Conservation (phyloP, 2,113 vertebrate species). For the Rhadina sibilatrix region DNA sequence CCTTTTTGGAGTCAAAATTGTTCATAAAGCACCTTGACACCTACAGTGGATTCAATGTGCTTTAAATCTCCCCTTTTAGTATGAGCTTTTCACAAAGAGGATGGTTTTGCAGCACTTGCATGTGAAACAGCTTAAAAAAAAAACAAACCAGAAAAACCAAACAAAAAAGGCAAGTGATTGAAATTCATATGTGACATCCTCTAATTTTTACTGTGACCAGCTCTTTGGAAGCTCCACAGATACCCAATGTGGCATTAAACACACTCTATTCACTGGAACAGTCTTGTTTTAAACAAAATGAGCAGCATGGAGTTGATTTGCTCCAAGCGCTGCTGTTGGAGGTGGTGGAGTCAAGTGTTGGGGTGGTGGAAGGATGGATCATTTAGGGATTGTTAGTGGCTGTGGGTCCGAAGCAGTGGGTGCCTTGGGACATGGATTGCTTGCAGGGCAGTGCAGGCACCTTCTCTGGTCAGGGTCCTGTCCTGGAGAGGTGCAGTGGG, state of each 20-base stretch:
- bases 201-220: background rate
- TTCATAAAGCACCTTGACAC: background rate
- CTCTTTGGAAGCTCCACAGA: background rate
- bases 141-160: background rate
- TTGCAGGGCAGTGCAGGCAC: background rate
- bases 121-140: background rate
- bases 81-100: background rate
- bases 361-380: background rate
- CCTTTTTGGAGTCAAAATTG: background rate
- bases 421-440: background rate
- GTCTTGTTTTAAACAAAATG: background rate
- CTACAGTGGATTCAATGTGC: rapidly evolving
- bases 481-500: rapidly evolving
- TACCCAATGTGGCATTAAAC: background rate
- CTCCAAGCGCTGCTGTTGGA: background rate
- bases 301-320: background rate
- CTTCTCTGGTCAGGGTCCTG: background rate
- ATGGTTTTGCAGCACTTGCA: background rate
- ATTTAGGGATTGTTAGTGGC: background rate
- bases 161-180: background rate
- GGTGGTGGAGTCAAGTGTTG: rapidly evolving
- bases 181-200: background rate
- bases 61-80: background rate
- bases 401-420: rapidly evolving
- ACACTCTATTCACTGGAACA: rapidly evolving